Percentiles rank a stretch among this genome's conserved stretches.
These are phyloP conservation scores for Buphagus erythrorhynchus DNA, from an alignment of 2,797 vertebrate genomes.

Conservation along the genomic window DNA sequence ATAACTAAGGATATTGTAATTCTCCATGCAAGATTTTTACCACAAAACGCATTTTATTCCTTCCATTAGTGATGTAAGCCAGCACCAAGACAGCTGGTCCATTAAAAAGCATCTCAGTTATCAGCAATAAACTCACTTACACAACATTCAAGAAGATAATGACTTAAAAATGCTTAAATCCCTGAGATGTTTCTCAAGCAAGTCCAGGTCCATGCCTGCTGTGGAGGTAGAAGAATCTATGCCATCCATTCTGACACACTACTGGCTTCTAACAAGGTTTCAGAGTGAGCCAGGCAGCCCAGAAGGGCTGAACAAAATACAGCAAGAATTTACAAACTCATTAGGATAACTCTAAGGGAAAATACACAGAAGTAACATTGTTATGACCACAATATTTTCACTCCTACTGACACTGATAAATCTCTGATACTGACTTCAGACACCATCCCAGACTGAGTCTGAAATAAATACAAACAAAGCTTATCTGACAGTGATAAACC, in stretches of 20 bases:
- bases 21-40: neutral
- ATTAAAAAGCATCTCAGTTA: neutral
- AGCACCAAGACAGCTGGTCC: neutral
- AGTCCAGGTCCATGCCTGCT: neutral
- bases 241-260: neutral
- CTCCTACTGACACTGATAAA: neutral
- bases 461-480: neutral
- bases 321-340: neutral
- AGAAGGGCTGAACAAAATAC: neutral
- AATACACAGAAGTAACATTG: neutral
- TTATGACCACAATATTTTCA: neutral
- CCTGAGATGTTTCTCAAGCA: neutral
- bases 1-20: neutral
- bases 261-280: neutral
- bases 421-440: neutral
- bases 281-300: neutral
- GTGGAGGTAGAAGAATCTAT: neutral
- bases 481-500: neutral
- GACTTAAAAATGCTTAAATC: neutral
- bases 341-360: neutral
- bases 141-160: neutral
- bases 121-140: neutral
- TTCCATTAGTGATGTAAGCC: neutral
- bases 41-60: neutral
- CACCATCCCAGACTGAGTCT: neutral